A percentile compares a stretch with the other conserved stretches of the same genome.
phyloP scores from a whole-genome alignment of 2,113 vertebrate genomes.

The Falcunculus frontatus region DNA sequence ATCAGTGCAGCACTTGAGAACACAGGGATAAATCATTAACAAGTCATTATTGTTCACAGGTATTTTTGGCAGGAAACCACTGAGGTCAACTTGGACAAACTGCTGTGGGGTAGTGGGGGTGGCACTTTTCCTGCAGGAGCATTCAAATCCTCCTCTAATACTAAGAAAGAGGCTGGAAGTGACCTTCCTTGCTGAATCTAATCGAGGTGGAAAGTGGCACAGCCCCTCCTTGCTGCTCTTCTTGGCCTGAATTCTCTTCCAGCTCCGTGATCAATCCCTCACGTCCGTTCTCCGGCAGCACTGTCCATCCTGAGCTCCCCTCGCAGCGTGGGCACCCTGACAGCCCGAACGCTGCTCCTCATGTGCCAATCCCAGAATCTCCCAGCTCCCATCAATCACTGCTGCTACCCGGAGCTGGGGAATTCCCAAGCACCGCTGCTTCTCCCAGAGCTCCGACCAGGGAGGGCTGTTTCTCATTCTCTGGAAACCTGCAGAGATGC shows the following conservation, averaged over 20 bases:
- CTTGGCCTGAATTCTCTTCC: neutral
- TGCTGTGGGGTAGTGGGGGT: neutral
- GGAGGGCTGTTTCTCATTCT: neutral
- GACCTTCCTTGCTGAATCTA: neutral
- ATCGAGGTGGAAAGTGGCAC: accelerated
- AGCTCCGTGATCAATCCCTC: neutral
- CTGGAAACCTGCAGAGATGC: neutral
- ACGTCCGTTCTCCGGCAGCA: accelerated
- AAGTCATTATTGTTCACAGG: conserved; percentile 57
- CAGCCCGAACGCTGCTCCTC: neutral
- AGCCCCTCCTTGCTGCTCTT: neutral
- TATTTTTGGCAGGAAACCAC: conserved; percentile 57
- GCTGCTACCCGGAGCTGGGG: neutral
- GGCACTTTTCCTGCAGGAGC: neutral
- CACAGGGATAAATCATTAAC: conserved; percentile 62
- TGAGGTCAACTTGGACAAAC: conserved; percentile 42
- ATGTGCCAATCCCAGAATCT: neutral
- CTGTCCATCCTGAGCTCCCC: neutral
- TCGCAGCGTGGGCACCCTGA: neutral
- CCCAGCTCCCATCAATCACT: neutral
- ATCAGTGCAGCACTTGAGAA: conserved; percentile 31
- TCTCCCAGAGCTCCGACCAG: neutral
- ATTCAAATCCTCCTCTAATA: neutral
- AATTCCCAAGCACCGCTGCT: neutral
- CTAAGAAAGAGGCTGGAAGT: neutral